These are phyloP conservation scores for Bugula neritina DNA, from an alignment of 2,888 invertebrate genomes.

Conservation along the genomic window DNA sequence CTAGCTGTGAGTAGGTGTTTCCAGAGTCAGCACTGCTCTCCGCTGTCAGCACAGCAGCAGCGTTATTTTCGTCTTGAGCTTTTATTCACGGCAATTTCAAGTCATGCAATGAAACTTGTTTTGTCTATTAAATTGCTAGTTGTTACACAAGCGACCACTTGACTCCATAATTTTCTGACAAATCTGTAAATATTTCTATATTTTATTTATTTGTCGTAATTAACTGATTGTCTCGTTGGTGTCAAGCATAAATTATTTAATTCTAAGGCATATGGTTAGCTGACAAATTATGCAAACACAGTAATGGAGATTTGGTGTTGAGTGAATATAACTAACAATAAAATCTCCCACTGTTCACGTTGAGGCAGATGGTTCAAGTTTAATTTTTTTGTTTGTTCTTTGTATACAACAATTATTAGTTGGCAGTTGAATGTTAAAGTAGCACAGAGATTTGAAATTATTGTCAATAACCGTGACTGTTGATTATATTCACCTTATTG, in stretches of 20 bases:
- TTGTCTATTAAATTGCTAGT: too few relatives aligned
- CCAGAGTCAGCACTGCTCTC: too few relatives aligned
- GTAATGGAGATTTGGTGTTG: neutral
- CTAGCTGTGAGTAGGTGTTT: too few relatives aligned
- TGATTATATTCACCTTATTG: neutral
- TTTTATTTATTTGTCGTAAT: too few relatives aligned
- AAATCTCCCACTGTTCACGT: neutral
- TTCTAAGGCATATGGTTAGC: neutral
- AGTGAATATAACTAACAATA: neutral
- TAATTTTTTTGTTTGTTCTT: neutral
- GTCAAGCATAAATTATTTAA: neutral
- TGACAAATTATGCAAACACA: neutral
- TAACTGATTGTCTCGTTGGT: neutral
- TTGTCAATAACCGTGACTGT: slow-evolving; percentile 17
- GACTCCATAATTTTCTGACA: too few relatives aligned
- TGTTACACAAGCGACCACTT: too few relatives aligned
- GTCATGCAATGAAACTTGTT: too few relatives aligned
- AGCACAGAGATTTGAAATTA: neutral
- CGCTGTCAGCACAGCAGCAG: too few relatives aligned
- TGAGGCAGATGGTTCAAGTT: neutral
- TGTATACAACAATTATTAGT: neutral
- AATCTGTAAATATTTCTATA: too few relatives aligned
- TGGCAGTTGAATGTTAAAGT: neutral
- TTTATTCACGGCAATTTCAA: too few relatives aligned
- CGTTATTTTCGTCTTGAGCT: too few relatives aligned